Base-by-base conservation (phyloP, 2,888 invertebrate genomes). In the Esperia sulphurella region DNA sequence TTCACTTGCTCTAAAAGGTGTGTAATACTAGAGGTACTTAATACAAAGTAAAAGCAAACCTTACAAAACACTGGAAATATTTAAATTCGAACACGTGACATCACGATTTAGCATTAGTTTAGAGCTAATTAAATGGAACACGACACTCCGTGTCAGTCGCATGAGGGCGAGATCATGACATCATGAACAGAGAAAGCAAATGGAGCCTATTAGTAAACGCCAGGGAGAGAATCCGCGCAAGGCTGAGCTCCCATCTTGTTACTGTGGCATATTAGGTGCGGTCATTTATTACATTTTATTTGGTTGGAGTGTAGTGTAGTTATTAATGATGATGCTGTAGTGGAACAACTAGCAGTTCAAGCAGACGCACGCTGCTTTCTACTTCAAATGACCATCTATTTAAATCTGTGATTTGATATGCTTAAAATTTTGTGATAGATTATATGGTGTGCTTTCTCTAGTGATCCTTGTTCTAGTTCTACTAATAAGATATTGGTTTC, bases 121-220 rank as follows among this genome's bases (percentile, higher is more conserved):
- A 46, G 40, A 66, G 69, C 75, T 84, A 84, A 85, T 84, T 83
- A 85, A 79, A 71, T 64, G 57, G 64, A 65, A 71, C 83, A 83
- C 83, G 82, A 79, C 75, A 45, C 40, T 12, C 29, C 45, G 40
- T 40, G 39, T 40, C 45, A 45, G 40, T 28, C 30, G 39, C 39
- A 28, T 44, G 14, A 35, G 35, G n/a, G 51, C 56, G 54, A 68
- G 66, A 66, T 74, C 77, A 71, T 72, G 73, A 68, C 70, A 65
- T 71, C 72, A 61, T 65, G 68, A 63, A 65, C 67, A 63, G 63
- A 65, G 75, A 71, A 72, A 80, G 75, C 77, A 79, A 83, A 83
- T 82, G 77, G 71, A 68, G 55, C 57, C 78, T 70, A 83, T 84
- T 84, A 79, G 81, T 80, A 73, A 58, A 71, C 63, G 74, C 74